phyloP scores from a whole-genome alignment of 2,113 vertebrate species.

The Perccottus glenii region DNA sequence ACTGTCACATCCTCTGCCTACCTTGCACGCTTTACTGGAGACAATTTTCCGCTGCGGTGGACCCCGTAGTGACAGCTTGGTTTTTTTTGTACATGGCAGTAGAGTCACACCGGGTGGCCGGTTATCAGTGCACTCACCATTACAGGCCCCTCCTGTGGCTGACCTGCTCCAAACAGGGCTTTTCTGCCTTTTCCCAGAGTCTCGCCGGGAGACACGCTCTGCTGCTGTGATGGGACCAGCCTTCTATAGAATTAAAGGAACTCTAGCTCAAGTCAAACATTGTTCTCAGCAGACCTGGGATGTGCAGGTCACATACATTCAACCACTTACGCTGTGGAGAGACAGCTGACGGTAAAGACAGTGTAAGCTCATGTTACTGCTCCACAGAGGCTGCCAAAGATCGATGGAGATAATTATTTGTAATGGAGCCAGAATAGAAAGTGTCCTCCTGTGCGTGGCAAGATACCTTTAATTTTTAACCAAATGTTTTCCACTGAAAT shows the following conservation, averaged over 20 bases:
- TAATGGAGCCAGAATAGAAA: constrained; percentile 53
- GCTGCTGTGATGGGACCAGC: constrained; percentile 28
- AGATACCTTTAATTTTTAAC: constrained; percentile 16
- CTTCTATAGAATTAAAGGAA: constrained; percentile 36
- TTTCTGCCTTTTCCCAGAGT: constrained; percentile 39
- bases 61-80: constrained; percentile 59
- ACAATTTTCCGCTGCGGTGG: constrained; percentile 77
- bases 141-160: constrained; percentile 36
- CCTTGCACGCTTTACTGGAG: constrained; percentile 75
- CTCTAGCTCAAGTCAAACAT: constrained; percentile 31
- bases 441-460: not conserved
- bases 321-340: constrained; percentile 25
- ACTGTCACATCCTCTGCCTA: constrained; percentile 69
- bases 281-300: constrained; percentile 25
- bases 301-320: constrained; percentile 25
- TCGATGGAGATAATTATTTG: constrained; percentile 70
- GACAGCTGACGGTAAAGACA: constrained; percentile 47
- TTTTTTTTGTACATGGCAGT: constrained; percentile 56
- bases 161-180: constrained; percentile 54
- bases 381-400: constrained; percentile 35
- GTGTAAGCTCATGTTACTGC: constrained; percentile 37
- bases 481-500: constrained; percentile 8
- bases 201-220: constrained; percentile 38
- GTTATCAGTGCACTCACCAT: constrained; percentile 66
- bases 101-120: constrained; percentile 54